phyloP scores from a whole-genome alignment of 2,113 vertebrate genomes.

The Sebastes fasciatus region DNA sequence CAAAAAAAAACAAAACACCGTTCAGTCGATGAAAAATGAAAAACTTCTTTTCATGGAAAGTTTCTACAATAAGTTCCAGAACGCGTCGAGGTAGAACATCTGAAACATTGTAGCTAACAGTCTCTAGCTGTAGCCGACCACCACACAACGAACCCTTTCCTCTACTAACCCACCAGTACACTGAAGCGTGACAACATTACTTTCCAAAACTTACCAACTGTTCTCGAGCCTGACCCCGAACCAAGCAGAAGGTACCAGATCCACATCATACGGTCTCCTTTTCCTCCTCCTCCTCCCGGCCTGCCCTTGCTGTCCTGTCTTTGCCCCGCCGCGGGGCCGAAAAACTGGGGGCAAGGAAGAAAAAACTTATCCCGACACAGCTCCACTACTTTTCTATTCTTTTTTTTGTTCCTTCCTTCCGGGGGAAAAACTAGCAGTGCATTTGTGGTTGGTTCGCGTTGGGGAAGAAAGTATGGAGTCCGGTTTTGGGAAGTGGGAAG shows the following conservation, averaged over 20 bases:
- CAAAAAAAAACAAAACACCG: background rate
- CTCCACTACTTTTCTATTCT: background rate
- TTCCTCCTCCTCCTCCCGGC: constrained; percentile 34
- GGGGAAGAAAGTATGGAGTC: constrained; percentile 52
- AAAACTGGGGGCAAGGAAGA: constrained; percentile 52
- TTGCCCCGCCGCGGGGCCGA: constrained; percentile 74
- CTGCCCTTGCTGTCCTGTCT: constrained; percentile 57
- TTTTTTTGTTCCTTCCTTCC: constrained; percentile 16
- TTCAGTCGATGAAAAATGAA: constrained; percentile 8
- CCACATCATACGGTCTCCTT: constrained; percentile 85
- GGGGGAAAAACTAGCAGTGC: constrained; percentile 35
- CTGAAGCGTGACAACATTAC: constrained; percentile 45
- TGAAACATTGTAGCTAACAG: background rate
- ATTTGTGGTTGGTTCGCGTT: constrained; percentile 33
- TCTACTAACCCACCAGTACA: constrained; percentile 6
- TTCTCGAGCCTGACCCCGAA: constrained; percentile 84
- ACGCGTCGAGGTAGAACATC: background rate
- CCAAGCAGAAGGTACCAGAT: constrained; percentile 89
- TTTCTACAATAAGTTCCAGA: background rate
- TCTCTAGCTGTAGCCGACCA: background rate
- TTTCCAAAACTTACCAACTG: constrained; percentile 85
- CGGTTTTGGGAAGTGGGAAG: constrained; percentile 39
- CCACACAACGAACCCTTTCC: too few species aligned
- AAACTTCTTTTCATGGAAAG: constrained; percentile 7
- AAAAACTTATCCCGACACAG: constrained; percentile 64